Evolutionary conservation across 2,888 invertebrate genomes (phyloP), one percentile per base, ranked within the genome.

Genomic region (Cactoblastis cactorum): DNA sequence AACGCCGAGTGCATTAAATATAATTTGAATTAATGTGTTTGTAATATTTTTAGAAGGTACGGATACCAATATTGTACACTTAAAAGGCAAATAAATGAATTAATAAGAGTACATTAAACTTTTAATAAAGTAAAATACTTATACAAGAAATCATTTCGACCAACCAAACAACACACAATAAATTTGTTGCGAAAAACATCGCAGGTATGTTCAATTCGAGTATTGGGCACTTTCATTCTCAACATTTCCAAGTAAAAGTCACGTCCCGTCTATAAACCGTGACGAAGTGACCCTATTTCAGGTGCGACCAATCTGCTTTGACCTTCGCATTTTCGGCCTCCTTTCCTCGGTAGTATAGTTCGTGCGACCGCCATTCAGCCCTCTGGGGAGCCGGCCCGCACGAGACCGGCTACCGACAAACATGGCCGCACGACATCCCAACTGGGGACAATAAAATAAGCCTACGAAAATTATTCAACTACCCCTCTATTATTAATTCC

Each of bases 291-390:
- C 79, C 80, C 77, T 81, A 80, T 80, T 81, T 77, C 71, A 78
- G 78, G 77, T 76, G 75, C 78, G 69, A 76, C 74, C 82, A 82
- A 83, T 82, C 80, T 77, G 71, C 69, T 68, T 67, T 77, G 78
- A 83, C 83, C 83, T 86, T 85, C 81, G 74, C 83, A 84, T 83
- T 83, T 83, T 77, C 66, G 62, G 70, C 57, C 67, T 74, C 66
- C 65, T 68, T 77, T 77, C 80, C 79, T 62, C 67, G 76, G 69
- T 67, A 62, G 66, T 71, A 67, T 76, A n/a, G 78, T 73, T 67
- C 76, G 73, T 79, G 81, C 74, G 77, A 69, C 77, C 77, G 79
- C 69, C 62, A 65, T 69, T 69, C 63, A 62, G 61, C 63, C 70
- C 84, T 73, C 84, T 53, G 51, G 85, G 82, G 85, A 81, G 65